Percentiles rank a stretch among this genome's conserved stretches.
Conservation (phyloP, 2,797 vertebrate species). For the Eospalax fontanierii region DNA sequence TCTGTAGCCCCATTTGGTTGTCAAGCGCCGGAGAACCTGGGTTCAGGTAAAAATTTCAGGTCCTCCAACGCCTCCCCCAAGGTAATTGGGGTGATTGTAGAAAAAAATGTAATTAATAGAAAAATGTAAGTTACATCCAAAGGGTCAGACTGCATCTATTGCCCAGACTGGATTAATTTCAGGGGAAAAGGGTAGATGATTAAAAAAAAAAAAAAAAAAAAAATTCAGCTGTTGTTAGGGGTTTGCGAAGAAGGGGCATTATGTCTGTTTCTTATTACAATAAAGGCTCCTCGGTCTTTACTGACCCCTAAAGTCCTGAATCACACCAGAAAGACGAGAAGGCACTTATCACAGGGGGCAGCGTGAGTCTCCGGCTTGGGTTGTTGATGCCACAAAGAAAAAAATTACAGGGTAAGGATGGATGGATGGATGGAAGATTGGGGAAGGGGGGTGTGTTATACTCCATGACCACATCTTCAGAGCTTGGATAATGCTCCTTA, state of each 20-base stretch:
- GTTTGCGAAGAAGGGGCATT: conserved; percentile 88
- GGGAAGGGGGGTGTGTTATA: conserved; percentile 63
- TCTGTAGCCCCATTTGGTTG: conserved; percentile 93
- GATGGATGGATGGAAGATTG: conserved; percentile 86
- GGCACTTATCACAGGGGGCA: conserved; percentile 93
- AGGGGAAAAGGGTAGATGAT: conserved; percentile 83
- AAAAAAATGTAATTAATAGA: conserved; percentile 88
- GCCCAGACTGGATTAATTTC: conserved; percentile 93
- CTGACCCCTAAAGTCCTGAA: conserved; percentile 93
- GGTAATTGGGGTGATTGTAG: conserved; percentile 90
- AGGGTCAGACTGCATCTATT: conserved; percentile 92
- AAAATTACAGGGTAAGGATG: conserved; percentile 85
- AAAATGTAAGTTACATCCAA: conserved; percentile 91
- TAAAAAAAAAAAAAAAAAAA: conserved; percentile 82
- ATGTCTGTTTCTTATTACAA: conserved; percentile 99
- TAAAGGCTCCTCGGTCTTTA: conserved; percentile 92
- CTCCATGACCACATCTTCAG: conserved; percentile 87
- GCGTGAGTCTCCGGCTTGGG: conserved; percentile 92
- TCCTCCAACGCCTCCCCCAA: conserved; percentile 92
- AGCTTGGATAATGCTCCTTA: conserved; percentile 82
- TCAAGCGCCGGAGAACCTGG: conserved; percentile 93
- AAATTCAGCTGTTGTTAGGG: conserved; percentile 81
- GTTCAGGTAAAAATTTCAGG: conserved; percentile 92
- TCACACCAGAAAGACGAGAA: conserved; percentile 93
- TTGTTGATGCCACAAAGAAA: conserved; percentile 86